Evolutionary conservation across 2,888 invertebrate species (phyloP).

Genomic region (Glaucopsyche alexis): DNA sequence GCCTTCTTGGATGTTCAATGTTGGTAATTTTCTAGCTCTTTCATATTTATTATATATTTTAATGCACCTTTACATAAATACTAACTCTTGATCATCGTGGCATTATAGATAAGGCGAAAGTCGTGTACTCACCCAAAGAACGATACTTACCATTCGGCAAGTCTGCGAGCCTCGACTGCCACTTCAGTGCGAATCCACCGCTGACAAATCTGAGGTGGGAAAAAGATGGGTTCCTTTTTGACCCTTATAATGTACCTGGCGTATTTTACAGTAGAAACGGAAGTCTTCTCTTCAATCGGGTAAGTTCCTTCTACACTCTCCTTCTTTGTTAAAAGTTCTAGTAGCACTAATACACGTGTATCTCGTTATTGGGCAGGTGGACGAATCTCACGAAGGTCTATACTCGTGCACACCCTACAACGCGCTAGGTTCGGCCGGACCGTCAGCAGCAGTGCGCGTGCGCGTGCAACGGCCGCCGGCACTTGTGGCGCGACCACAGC

Average conservation of each 20-base stretch:
- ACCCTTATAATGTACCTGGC: slow-evolving; percentile 93
- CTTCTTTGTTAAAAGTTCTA: no score
- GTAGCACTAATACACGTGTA: neutral
- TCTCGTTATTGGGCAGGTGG: slow-evolving; percentile 73
- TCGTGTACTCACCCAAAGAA: slow-evolving; percentile 91
- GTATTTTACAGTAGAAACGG: slow-evolving; percentile 92
- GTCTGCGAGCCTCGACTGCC: slow-evolving; percentile 92
- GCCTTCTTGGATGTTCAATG: slow-evolving; percentile 96
- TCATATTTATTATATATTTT: neutral
- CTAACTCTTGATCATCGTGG: neutral
- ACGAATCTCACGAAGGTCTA: slow-evolving; percentile 90
- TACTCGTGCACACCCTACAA: slow-evolving; percentile 97
- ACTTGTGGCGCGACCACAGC: slow-evolving; percentile 89
- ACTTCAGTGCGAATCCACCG: slow-evolving; percentile 95
- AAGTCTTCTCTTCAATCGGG: slow-evolving; percentile 88
- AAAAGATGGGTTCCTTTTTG: slow-evolving; percentile 94
- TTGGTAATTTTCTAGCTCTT: slow-evolving; percentile 71
- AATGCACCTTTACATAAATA: neutral
- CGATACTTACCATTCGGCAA: slow-evolving; percentile 91
- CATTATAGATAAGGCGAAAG: slow-evolving; percentile 92
- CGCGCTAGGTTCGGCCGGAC: slow-evolving; percentile 90
- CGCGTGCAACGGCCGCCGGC: slow-evolving; percentile 92
- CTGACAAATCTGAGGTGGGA: slow-evolving; percentile 94
- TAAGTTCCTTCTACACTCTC: slow-evolving; percentile 36
- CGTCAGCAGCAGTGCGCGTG: slow-evolving; percentile 91